Evolutionary conservation across 2,888 invertebrate species (phyloP).

Genomic region (Campoplex nolae): DNA sequence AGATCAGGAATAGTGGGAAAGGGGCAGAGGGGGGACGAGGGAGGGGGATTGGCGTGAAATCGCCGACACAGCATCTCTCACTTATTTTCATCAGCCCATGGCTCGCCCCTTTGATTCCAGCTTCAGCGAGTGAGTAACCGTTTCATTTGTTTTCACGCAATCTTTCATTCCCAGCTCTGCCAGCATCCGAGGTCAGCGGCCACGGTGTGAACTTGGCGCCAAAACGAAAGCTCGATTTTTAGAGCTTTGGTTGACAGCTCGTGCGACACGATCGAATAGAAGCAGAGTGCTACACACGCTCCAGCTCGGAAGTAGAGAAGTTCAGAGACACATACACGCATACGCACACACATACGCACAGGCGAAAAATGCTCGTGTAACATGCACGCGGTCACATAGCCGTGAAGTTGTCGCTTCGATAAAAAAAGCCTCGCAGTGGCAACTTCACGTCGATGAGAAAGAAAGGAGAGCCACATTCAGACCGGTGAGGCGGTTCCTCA

Average conservation of each 20-base stretch:
- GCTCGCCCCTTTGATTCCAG: not conserved
- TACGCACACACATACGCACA: no score
- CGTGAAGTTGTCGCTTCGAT: slow-evolving; percentile 31
- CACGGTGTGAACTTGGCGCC: no score
- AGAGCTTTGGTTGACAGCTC: no score
- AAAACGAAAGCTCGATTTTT: no score
- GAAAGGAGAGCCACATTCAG: no score
- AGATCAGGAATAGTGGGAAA: slow-evolving; percentile 10
- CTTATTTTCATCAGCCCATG: slow-evolving; percentile 62
- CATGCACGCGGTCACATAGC: slow-evolving; percentile 6
- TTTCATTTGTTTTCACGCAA: not conserved
- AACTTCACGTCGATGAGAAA: slow-evolving; percentile 18
- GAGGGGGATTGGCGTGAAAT: slow-evolving; percentile 57
- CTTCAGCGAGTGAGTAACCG: not conserved
- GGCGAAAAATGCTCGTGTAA: no score
- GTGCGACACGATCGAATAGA: no score
- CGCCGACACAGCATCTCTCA: slow-evolving; percentile 72
- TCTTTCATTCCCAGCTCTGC: not conserved
- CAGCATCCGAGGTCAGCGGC: not conserved
- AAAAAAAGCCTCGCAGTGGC: slow-evolving; percentile 38
- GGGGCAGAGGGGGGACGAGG: slow-evolving; percentile 35
- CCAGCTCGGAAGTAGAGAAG: not conserved
- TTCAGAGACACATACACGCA: no score
- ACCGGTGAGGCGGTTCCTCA: not conserved
- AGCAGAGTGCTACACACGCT: not conserved